Conservation (phyloP, 2,797 vertebrate genomes). For the Phoeniculus purpureus region DNA sequence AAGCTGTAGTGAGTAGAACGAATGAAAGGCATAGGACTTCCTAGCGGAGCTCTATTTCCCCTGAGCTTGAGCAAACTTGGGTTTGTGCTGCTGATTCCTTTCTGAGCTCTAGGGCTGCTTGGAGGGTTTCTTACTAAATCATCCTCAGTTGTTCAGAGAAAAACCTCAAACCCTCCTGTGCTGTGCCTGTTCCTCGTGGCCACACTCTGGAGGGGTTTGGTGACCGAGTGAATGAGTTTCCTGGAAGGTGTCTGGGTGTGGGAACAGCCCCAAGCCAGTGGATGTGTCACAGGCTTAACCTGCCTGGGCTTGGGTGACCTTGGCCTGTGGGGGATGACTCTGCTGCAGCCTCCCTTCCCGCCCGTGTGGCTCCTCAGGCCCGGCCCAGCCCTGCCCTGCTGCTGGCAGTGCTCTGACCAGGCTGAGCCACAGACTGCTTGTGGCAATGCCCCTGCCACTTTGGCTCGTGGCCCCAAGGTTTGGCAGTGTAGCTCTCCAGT, state of each 20-base stretch:
- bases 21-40: too few species aligned
- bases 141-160: not conserved
- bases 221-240: not conserved
- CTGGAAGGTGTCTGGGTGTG: not conserved
- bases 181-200: rapidly evolving
- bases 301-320: not conserved
- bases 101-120: not conserved
- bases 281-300: not conserved
- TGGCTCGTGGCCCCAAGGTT: not conserved
- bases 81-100: not conserved
- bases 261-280: not conserved
- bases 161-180: too few species aligned
- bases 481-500: not conserved
- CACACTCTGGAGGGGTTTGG: rapidly evolving
- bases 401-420: not conserved
- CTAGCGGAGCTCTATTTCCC: not conserved
- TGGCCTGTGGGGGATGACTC: not conserved
- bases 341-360: not conserved
- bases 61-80: not conserved
- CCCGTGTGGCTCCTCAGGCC: not conserved
- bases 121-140: not conserved
- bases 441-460: rapidly evolving
- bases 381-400: not conserved
- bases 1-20: not conserved
- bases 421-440: rapidly evolving